Evolutionary conservation across 37 sponge, comb jelly and placozoan species (phyloP).

Genomic region (Petrosia ficiformis): DNA sequence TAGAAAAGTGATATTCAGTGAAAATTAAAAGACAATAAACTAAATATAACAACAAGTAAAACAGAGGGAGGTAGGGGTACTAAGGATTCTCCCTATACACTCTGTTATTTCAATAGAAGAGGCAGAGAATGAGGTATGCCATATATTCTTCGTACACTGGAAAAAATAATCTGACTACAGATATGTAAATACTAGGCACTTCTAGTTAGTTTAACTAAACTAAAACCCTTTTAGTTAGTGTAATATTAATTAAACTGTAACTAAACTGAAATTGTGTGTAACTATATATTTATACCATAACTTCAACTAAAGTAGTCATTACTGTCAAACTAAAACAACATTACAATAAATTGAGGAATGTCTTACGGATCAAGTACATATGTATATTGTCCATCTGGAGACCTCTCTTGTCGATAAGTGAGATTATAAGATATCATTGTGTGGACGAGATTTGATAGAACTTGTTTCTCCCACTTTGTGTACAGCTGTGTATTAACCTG

Average conservation of each 20-base stretch:
- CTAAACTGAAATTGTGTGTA: slow-evolving; percentile 4
- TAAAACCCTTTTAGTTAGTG: too few species aligned
- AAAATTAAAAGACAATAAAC: too few species aligned
- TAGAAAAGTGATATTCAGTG: too few species aligned
- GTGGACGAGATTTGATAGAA: slow-evolving; percentile 72
- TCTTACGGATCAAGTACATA: slow-evolving; percentile 89
- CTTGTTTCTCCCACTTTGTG: slow-evolving; percentile 80
- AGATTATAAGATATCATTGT: slow-evolving; percentile 94
- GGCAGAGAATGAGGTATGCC: neutral
- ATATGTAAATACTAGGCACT: too few species aligned
- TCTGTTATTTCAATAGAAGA: neutral
- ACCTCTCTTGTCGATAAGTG: slow-evolving; percentile 82
- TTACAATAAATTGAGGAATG: neutral
- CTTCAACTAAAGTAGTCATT: neutral
- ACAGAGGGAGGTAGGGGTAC: neutral
- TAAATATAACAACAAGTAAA: too few species aligned
- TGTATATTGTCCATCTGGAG: slow-evolving; percentile 77
- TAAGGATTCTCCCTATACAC: neutral
- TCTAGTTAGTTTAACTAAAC: too few species aligned
- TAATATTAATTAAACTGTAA: too few species aligned
- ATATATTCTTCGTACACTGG: too few species aligned
- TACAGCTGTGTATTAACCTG: slow-evolving; percentile 88
- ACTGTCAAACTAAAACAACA: too few species aligned
- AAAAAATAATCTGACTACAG: too few species aligned
- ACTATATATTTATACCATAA: slow-evolving; percentile 1